Evolutionary conservation across 2,113 vertebrate species (phyloP), one percentile per base, ranked within the genome.

Genomic region (Odontesthes bonariensis): DNA sequence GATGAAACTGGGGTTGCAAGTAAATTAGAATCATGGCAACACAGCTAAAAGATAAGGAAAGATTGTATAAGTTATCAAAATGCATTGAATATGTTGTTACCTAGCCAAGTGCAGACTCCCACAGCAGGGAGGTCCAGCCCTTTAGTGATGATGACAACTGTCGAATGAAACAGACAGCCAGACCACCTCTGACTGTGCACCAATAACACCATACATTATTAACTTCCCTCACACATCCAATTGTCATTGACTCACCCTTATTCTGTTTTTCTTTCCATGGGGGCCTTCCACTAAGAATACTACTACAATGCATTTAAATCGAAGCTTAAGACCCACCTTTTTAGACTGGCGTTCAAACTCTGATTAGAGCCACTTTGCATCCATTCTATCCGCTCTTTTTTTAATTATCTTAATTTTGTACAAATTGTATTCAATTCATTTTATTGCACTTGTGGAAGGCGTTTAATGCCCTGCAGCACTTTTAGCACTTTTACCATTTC

Each of bases 151-250:
- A 73, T 82, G 65, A 40, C 66, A 56, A 54, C 10, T 73, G 64
- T 54, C 65, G 64, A 17, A 53, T 27, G 49, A 79, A 61, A 73
- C 42, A 51, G 20, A 40, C 60, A 64, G 14, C 12, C 47, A 54
- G 31, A 31, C 72, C 64, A 31, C 31, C 52, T 55, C 65, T 69
- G 31, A 67, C 74, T 77, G 47, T 57, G 60, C 60, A 68, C 49
- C 63, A 69, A 35, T 31, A 40, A 56, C 54, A 71, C 27, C 46
- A 75, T 40, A 63, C 52, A 63, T 86, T 65, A 57, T 84, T 78
- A 81, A 56, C 70, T 40, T 69, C 61, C 32, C 40, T 60, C 81
- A 20, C 13, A 74, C 22, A 9, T 11, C 16, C 38, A n/a, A n/a
- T n/a, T 54, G 65, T 65, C 58, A 71, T 60, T 59, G 27, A 64